Evolutionary conservation across 2,888 invertebrate species (phyloP).

Genomic region (Meiosimyza platycephala): DNA sequence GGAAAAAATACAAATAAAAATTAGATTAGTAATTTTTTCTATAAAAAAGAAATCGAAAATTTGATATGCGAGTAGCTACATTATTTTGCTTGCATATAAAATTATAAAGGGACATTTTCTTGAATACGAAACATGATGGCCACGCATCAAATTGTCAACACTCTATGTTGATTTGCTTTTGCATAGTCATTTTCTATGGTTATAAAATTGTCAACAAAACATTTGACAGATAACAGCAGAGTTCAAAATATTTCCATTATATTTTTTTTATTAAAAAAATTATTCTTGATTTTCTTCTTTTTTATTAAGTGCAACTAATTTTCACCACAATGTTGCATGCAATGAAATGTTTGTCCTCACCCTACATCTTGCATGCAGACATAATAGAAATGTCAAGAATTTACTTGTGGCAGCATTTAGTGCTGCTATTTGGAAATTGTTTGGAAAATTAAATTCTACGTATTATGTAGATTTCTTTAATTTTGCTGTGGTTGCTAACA

Average conservation of each 20-base stretch:
- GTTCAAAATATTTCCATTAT: neutral
- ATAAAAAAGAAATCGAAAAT: too few species aligned
- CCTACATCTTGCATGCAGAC: neutral
- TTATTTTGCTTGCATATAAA: too few species aligned
- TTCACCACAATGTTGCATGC: slow-evolving; percentile 45
- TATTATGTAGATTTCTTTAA: neutral
- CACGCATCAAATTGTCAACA: slow-evolving; percentile 9
- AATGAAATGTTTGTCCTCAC: slow-evolving; percentile 42
- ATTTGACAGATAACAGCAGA: neutral
- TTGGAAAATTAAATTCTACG: slow-evolving; percentile 29
- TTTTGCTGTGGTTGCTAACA: too few species aligned
- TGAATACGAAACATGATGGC: too few species aligned
- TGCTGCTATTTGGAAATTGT: slow-evolving; percentile 28
- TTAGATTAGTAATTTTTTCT: too few species aligned
- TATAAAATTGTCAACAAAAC: slow-evolving; percentile 14
- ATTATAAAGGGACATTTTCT: too few species aligned
- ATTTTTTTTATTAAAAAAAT: neutral
- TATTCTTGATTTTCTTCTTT: slow-evolving; percentile 26
- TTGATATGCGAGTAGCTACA: too few species aligned
- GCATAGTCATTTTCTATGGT: neutral
- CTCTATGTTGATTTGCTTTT: neutral
- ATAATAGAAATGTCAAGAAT: neutral
- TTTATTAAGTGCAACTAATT: slow-evolving; percentile 48
- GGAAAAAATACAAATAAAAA: too few species aligned
- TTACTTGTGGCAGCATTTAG: slow-evolving; percentile 3